A percentile compares a stretch with the other conserved stretches of the same genome.
Evolutionary conservation across 1,140 invertebrate species (phyloP).

Genomic region (Drosophila nannoptera): DNA sequence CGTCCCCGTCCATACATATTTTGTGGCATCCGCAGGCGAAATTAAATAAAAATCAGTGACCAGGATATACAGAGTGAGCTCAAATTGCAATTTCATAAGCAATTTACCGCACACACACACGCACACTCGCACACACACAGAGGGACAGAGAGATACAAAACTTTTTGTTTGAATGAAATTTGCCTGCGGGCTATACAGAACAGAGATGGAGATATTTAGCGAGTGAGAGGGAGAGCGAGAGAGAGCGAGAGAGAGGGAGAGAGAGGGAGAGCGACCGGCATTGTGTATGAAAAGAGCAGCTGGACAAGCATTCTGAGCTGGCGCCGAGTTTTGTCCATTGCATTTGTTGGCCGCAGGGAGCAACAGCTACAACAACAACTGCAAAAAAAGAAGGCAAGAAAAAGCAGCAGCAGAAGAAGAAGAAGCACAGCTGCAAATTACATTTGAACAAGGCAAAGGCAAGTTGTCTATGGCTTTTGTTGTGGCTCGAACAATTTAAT

Average conservation of each 20-base stretch:
- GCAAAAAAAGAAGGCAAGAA: slow-evolving; percentile 1
- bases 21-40: slow-evolving; percentile 54
- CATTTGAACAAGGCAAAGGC: slow-evolving; percentile 57
- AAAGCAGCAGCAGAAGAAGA: neutral
- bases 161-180: slow-evolving; percentile 49
- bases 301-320: slow-evolving; percentile 32
- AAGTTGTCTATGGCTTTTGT: slow-evolving; percentile 46
- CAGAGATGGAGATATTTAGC: neutral
- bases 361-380: neutral
- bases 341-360: slow-evolving; percentile 37
- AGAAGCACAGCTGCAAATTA: slow-evolving; percentile 63
- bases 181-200: slow-evolving; percentile 35
- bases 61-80: slow-evolving; percentile 56
- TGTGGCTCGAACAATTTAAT: slow-evolving; percentile 53
- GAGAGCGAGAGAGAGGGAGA: neutral
- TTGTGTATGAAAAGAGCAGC: slow-evolving; percentile 20
- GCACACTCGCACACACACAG: no score
- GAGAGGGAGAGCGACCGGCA: no score
- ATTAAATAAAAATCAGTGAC: slow-evolving; percentile 75
- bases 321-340: slow-evolving; percentile 41
- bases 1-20: slow-evolving; percentile 19
- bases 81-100: slow-evolving; percentile 78
- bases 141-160: slow-evolving; percentile 38
- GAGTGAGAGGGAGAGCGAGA: neutral
- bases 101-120: slow-evolving; percentile 59